Evolutionary conservation across 2,888 invertebrate species (phyloP), one percentile per base, ranked within the genome.

Genomic region (Scelioninae gen. 2): DNA sequence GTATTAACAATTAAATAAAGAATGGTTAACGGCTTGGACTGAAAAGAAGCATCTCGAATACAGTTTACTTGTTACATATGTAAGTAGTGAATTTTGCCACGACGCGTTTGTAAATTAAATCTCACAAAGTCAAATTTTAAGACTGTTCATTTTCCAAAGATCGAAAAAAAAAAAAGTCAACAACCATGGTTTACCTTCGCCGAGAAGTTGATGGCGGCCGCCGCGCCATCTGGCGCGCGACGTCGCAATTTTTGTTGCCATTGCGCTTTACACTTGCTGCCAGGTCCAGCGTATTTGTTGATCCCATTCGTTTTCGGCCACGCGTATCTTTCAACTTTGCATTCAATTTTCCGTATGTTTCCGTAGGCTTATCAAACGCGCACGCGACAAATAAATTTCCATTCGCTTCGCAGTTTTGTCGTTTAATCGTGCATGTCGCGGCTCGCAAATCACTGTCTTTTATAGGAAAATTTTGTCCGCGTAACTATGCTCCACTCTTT

Each of bases 401-500:
- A 58, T 68, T 52, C 31, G 9, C 43, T 15, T n/a, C 45, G 35
- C 55, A 52, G 60, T 68, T 67, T n/a, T 67, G 58, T 67, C 67
- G 43, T 67, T 60, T 68, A 68, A 68, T 68, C 60, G 68, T 53
- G 53, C 63, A 63, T 53, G 63, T 16, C 18, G 37, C 64, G 45
- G 10, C 46, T 64, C 53, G 45, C 45, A 53, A 64, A 53, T 46
- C 68, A 60, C 43, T 43, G 52, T 52, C 68, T 60, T 41, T 68
- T 39, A 68, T 50, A 39, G 48, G 46, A 50, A 57, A 57, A 48
- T 67, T 67, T 57, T 16, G 41, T 57, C 35, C 33, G 31, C 22
- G 57, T 57, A 57, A 57, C 57, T 57, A 46, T 46, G 64, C 55
- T 57, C 65, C 22, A 41, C 65, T 65, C 48, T 65, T 63, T 63